Percentiles rank a stretch among this genome's conserved stretches.
Evolutionary conservation across 2,888 invertebrate species (phyloP).

Genomic region (Pocota personata): DNA sequence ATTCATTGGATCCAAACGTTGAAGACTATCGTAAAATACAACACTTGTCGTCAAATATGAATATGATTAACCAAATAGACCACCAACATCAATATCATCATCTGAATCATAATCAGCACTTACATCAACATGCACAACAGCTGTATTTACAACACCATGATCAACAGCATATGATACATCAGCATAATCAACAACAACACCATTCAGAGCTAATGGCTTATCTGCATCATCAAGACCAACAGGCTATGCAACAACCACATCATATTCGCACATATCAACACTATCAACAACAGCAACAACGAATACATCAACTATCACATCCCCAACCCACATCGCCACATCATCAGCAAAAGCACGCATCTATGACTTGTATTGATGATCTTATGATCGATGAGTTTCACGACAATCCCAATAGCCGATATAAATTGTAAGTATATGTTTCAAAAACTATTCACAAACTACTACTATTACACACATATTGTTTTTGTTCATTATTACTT

Average conservation of each 20-base stretch:
- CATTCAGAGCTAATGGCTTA: constrained; percentile 76
- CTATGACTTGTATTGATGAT: constrained; percentile 76
- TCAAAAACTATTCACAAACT: neutral
- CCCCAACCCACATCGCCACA: constrained; percentile 75
- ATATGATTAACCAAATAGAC: constrained; percentile 78
- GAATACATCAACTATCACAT: constrained; percentile 79
- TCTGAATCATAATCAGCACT: constrained; percentile 26
- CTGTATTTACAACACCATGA: constrained; percentile 44
- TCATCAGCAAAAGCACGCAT: constrained; percentile 68
- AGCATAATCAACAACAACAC: constrained; percentile 65
- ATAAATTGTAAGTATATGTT: constrained; percentile 80
- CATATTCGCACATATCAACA: constrained; percentile 77
- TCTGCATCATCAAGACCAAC: constrained; percentile 67
- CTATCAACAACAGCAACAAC: constrained; percentile 77
- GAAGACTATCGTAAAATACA: constrained; percentile 43
- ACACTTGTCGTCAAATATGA: constrained; percentile 45
- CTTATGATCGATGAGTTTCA: constrained; percentile 81
- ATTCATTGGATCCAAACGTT: neutral
- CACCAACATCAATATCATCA: constrained; percentile 42
- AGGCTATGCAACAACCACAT: constrained; percentile 75
- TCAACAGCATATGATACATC: constrained; percentile 54
- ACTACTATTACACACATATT: no score
- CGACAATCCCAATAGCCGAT: constrained; percentile 78
- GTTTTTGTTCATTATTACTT: no score
- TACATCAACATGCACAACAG: constrained; percentile 57